These are phyloP conservation scores for Brienomyrus brachyistius DNA, from an alignment of 2,113 vertebrate species.

Conservation along the genomic window DNA sequence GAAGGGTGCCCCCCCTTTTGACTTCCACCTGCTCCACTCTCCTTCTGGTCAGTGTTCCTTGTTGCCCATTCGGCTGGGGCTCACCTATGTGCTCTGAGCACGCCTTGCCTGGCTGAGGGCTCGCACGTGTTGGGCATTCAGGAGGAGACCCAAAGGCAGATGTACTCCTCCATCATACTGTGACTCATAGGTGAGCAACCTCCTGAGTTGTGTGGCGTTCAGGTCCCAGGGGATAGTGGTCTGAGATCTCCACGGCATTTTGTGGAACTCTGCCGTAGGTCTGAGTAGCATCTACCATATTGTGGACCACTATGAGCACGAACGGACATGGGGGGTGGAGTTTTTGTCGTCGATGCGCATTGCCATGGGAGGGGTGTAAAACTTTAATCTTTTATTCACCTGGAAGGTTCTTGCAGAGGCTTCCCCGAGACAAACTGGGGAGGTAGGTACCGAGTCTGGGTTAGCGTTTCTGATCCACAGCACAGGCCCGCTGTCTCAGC, in stretches of 20 bases:
- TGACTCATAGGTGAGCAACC: slow-evolving; percentile 47
- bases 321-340: slow-evolving; percentile 53
- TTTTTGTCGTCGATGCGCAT: slow-evolving; percentile 63
- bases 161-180: slow-evolving; percentile 39
- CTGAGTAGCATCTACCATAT: slow-evolving; percentile 62
- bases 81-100: slow-evolving; percentile 54
- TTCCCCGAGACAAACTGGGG: slow-evolving; percentile 48
- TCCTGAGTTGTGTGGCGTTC: slow-evolving; percentile 23
- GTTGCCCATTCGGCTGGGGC: slow-evolving; percentile 64
- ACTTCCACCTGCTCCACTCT: not conserved
- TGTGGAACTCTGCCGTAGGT: slow-evolving; percentile 34
- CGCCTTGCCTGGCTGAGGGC: slow-evolving; percentile 52
- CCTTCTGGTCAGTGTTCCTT: slow-evolving; percentile 46
- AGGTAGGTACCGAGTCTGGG: slow-evolving; percentile 34
- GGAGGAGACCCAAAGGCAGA: slow-evolving; percentile 38
- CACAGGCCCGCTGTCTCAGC: not conserved
- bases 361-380: slow-evolving; percentile 58
- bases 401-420: slow-evolving; percentile 36
- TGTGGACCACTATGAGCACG: slow-evolving; percentile 60
- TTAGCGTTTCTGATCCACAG: not conserved
- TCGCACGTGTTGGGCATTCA: slow-evolving; percentile 53
- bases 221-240: not conserved
- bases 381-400: slow-evolving; percentile 61
- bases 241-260: not conserved
- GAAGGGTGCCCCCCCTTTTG: not conserved